These are phyloP conservation scores for Gila orcuttii DNA, from an alignment of 2,113 vertebrate genomes.

Conservation along the genomic window DNA sequence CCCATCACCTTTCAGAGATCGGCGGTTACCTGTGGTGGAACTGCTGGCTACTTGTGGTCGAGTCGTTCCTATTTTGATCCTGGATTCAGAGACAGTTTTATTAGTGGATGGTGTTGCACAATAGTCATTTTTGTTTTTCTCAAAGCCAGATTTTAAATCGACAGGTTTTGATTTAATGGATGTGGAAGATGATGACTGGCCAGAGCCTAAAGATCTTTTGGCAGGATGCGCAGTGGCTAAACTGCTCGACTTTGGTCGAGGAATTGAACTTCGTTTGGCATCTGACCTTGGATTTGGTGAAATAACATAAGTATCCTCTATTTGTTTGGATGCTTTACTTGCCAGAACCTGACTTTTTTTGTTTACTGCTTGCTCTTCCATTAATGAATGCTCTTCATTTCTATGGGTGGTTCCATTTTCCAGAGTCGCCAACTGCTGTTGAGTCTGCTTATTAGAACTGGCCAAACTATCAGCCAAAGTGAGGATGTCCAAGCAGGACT, in stretches of 20 bases:
- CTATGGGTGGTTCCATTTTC: constrained; percentile 36
- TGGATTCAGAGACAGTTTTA: constrained; percentile 21
- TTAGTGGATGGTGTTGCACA: not conserved
- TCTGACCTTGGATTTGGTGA: constrained; percentile 40
- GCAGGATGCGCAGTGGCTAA: constrained; percentile 27
- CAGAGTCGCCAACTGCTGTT: not conserved
- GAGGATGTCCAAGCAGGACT: constrained; percentile 70
- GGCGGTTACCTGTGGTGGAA: not conserved
- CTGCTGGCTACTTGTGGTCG: constrained; percentile 32
- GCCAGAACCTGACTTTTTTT: constrained; percentile 8
- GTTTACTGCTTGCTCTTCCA: not conserved
- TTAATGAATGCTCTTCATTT: not conserved
- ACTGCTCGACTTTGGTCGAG: constrained; percentile 53
- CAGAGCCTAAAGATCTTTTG: constrained; percentile 57
- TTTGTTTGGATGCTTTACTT: not conserved
- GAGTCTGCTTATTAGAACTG: constrained; percentile 45
- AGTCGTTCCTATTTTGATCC: constrained; percentile 41
- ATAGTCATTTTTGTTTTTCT: constrained; percentile 27
- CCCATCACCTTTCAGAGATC: constrained; percentile 36
- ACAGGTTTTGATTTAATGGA: constrained; percentile 13
- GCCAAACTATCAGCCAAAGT: constrained; percentile 60
- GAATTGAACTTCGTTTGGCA: constrained; percentile 62
- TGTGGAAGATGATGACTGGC: constrained; percentile 38
- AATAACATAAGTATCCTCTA: not conserved
- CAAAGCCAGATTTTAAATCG: not conserved